Evolutionary conservation across 2,113 vertebrate genomes (phyloP), one percentile per base, ranked within the genome.

Genomic region (Alectura lathami): DNA sequence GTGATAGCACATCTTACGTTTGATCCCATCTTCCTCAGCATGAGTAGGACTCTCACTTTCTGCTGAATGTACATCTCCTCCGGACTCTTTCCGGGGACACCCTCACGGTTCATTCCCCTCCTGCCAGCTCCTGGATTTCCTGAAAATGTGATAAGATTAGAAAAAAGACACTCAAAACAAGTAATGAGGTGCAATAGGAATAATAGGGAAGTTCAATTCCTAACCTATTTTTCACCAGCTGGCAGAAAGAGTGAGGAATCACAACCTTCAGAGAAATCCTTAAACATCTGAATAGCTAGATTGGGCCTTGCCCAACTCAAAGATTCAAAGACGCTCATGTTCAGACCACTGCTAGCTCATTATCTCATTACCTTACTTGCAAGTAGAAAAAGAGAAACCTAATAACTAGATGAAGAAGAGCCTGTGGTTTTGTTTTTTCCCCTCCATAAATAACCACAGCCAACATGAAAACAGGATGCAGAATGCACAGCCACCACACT

Each of bases 1-100:
- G 2, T 1, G 17, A 66, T 17, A 62, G 45, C 1, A 1, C 6
- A 24, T 66, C 99, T 98, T 98, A 99, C 99, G 54, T 99, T 99
- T 88, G 99, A 99, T 94, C 99, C 99, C 99, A 99, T 99, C 98
- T 99, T 99, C 98, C 99, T 98, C 84, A 99, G 98, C 99, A 99
- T 99, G 96, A 99, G 99, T 87, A 99, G 98, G 93, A 99, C 99
- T 59, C 99, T 98, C 95, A 99, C 99, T 98, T 99, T 99, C 98
- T 99, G 99, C 97, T 99, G 99, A 83, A 99, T 98, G 95, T 99
- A 99, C 98, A 99, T 98, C 98, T 99, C 99, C 98, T 99, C 99
- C 98, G 99, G 99, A 98, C 99, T 99, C 98, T 99, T 99, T 95
- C 98, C 99, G 97, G 99, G 98, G 97, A 98, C 98, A 48, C 99